Percentiles rank a stretch among this genome's conserved stretches.
phyloP scores from a whole-genome alignment of 2,888 invertebrate genomes.

The Petrolisthes cinctipes region DNA sequence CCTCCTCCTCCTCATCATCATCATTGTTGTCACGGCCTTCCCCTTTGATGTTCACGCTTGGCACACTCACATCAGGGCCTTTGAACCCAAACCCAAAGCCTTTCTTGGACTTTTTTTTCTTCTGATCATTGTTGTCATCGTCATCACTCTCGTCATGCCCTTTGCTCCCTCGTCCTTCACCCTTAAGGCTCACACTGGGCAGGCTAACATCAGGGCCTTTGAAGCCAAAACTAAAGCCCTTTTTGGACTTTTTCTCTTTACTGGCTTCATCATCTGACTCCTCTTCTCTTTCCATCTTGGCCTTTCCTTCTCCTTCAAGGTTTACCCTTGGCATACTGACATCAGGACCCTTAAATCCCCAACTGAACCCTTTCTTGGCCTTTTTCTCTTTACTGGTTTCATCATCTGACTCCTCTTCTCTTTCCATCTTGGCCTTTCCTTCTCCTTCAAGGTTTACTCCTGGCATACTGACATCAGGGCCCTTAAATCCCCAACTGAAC shows the following conservation, averaged over 20 bases:
- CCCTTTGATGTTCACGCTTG: conserved; percentile 21
- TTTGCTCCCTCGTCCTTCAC: background rate
- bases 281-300: background rate
- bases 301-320: conserved; percentile 19
- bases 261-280: conserved; percentile 5
- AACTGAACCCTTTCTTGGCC: conserved; percentile 26
- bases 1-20: background rate
- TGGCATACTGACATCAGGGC: conserved; percentile 38
- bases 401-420: background rate
- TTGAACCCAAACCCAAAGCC: conserved; percentile 40
- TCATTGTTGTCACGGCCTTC: background rate
- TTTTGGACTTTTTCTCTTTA: background rate
- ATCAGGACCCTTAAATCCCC: conserved; percentile 44
- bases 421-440: background rate
- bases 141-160: conserved; percentile 10
- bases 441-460: conserved; percentile 31
- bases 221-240: conserved; percentile 19
- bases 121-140: background rate
- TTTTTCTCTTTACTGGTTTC: background rate
- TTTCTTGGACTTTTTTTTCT: conserved; percentile 12
- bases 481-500: conserved; percentile 39
- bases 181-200: conserved; percentile 26
- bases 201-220: conserved; percentile 30
- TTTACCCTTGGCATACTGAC: conserved; percentile 29
- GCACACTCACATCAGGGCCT: conserved; percentile 31